Percentiles rank a stretch among this genome's conserved stretches.
Evolutionary conservation across 1,140 invertebrate species (phyloP).

Genomic region (Metaphire vulgaris): DNA sequence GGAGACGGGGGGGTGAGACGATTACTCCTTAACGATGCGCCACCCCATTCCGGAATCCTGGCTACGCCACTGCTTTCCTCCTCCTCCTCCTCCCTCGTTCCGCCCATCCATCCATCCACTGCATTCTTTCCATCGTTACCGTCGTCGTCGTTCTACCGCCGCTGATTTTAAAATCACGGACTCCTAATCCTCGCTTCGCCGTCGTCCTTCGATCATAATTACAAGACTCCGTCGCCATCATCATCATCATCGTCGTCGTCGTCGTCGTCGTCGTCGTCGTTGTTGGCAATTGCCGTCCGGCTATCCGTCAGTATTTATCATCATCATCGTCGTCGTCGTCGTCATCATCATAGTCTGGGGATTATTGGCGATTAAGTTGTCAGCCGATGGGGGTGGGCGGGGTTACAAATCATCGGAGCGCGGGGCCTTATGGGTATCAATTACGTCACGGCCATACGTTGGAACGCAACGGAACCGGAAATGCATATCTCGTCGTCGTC

Average conservation of each 20-base stretch:
- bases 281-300: slow-evolving; percentile 1
- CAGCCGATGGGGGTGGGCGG: too few relatives aligned
- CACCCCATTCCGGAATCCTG: background rate
- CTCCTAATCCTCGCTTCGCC: too few relatives aligned
- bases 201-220: background rate
- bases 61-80: background rate
- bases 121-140: background rate
- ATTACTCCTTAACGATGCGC: background rate
- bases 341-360: background rate
- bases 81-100: background rate
- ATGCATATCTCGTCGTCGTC: too few relatives aligned
- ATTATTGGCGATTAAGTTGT: background rate
- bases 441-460: too few relatives aligned
- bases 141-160: background rate
- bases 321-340: background rate
- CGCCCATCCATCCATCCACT: background rate
- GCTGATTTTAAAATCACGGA: background rate
- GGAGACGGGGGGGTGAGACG: background rate
- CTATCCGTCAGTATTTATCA: background rate
- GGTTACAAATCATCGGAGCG: background rate
- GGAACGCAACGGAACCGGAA: too few relatives aligned
- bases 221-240: background rate
- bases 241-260: background rate
- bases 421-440: too few relatives aligned
- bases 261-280: background rate